Conservation (phyloP, 2,888 invertebrate genomes). For the Polylopha cassiicola region DNA sequence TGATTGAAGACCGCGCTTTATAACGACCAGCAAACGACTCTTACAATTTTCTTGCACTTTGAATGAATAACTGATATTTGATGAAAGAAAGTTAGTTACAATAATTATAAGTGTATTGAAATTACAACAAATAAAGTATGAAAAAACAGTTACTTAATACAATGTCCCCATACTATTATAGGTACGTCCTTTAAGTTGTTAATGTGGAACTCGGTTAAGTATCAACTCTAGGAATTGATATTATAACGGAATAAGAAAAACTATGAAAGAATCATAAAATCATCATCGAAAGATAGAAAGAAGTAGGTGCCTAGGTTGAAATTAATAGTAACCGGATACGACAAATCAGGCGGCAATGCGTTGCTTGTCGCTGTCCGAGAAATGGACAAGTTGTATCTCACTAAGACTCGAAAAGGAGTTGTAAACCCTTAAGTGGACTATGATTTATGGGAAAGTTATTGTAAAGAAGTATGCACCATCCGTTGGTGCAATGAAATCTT, state of each 20-base stretch:
- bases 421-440: constrained; percentile 30
- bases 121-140: neutral
- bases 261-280: neutral
- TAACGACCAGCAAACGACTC: constrained; percentile 50
- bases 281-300: constrained; percentile 1
- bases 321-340: neutral
- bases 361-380: too few relatives aligned
- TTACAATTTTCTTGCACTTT: constrained; percentile 46
- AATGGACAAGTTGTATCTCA: too few relatives aligned
- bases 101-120: constrained; percentile 10
- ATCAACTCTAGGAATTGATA: too few relatives aligned
- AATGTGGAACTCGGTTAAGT: too few relatives aligned
- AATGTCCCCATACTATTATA: too few relatives aligned
- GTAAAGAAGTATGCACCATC: constrained; percentile 30
- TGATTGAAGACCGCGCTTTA: constrained; percentile 67
- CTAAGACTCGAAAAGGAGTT: neutral
- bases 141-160: neutral
- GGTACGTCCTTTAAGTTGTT: too few relatives aligned
- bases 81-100: constrained; percentile 21
- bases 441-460: constrained; percentile 38
- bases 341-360: constrained; percentile 22
- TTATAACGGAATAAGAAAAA: constrained; percentile 18
- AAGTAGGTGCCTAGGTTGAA: neutral
- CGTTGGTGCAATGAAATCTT: constrained; percentile 28
- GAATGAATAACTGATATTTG: constrained; percentile 37